Evolutionary conservation across 2,797 vertebrate genomes (phyloP), one percentile per base, ranked within the genome.

Genomic region (Echiichthys vipera): DNA sequence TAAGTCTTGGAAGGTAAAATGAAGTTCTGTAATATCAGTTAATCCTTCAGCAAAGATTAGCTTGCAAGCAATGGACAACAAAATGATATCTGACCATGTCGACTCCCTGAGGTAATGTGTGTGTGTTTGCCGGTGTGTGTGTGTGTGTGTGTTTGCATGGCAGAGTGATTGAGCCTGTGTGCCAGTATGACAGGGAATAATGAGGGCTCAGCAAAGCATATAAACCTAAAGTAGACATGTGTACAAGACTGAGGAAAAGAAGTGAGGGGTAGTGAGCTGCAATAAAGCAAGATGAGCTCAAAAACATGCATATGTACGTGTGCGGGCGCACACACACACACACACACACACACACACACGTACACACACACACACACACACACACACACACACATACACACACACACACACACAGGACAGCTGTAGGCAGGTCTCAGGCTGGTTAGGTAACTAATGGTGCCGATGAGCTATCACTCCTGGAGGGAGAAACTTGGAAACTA

Each of bases 401-500:
- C 47, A 40, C 47, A 73, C 29, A 68, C 72, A 68, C 29, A 62
- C 47, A 3, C 1, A 6, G 42, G 72, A 59, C 62, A 69, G 87
- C 86, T 87, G 85, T 80, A 71, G 77, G 84, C 87, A 84, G 74
- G 79, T 86, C 89, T 84, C 76, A 56, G 87, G 86, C 89, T 92
- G 88, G 90, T 93, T 93, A 92, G 89, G 91, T 91, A 90, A 88
- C 92, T 92, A 92, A 93, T 93, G 90, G 91, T 74, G 86, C 87
- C 58, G 34, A 71, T 82, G 85, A 88, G 84, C 79, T 83, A 90
- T 92, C 82, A 76, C 88, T 90, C 81, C 83, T 88, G 71, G 51
- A 90, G 85, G 88, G 81, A 90, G 81, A 87, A 89, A 81, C 80
- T 77, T 88, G 83, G 82, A 89, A 89, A 88, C 81, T 87, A 89